Evolutionary conservation across 2,797 vertebrate genomes (phyloP).

Genomic region (Enteromius mattozi): DNA sequence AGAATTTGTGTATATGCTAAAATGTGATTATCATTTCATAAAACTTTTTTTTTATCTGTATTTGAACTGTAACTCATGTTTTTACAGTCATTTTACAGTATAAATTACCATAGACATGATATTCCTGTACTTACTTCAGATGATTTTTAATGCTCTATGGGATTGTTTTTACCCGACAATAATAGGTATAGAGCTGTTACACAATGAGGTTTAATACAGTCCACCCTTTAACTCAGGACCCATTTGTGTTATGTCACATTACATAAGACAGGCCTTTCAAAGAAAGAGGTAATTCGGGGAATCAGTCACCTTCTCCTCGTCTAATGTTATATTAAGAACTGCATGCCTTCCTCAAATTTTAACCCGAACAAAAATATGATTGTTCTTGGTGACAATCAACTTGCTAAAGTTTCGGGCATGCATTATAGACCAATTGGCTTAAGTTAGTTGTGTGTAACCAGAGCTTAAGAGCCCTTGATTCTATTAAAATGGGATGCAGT

Average conservation of each 20-base stretch:
- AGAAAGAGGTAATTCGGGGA: slow-evolving; percentile 17
- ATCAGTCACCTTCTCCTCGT: neutral
- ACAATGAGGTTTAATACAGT: slow-evolving; percentile 22
- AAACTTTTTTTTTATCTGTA: neutral
- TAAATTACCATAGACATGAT: neutral
- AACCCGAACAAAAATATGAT: neutral
- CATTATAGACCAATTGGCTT: neutral
- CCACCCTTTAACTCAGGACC: slow-evolving; percentile 4
- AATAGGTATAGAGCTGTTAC: neutral
- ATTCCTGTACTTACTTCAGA: neutral
- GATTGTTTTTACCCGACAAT: neutral
- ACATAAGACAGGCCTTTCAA: slow-evolving; percentile 20
- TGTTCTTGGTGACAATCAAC: slow-evolving; percentile 1
- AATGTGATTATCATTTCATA: neutral
- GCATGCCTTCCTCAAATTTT: neutral
- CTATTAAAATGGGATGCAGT: neutral
- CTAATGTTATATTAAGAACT: slow-evolving; percentile 10
- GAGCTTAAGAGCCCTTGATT: slow-evolving; percentile 2
- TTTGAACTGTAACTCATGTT: neutral
- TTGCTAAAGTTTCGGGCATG: neutral
- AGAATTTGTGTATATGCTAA: neutral
- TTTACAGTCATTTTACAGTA: neutral
- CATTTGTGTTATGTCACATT: slow-evolving; percentile 15
- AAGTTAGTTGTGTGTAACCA: slow-evolving; percentile 28
- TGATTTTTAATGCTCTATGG: neutral